A percentile compares a stretch with the other conserved stretches of the same genome.
These are phyloP conservation scores for Hyposmocoma kahamanoa DNA, from an alignment of 1,140 invertebrate species.

Conservation along the genomic window DNA sequence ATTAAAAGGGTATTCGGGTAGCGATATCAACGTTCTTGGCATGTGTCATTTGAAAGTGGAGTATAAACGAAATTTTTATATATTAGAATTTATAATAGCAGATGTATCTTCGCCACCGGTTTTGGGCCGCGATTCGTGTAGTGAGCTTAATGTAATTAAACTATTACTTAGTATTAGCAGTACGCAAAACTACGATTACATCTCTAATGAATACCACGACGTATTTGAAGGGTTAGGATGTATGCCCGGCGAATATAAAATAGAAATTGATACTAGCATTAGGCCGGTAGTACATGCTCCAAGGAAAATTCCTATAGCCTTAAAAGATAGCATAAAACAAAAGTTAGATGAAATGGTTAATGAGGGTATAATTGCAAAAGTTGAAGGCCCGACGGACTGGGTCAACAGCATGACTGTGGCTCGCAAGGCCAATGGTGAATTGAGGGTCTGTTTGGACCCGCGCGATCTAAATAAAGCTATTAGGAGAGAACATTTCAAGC, in stretches of 20 bases:
- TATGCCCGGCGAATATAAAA: conserved; percentile 8
- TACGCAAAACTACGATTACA: background rate
- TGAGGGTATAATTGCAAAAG: conserved; percentile 3
- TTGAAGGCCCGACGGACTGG: conserved; percentile 50
- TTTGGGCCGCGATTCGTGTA: conserved; percentile 4
- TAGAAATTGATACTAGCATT: conserved; percentile 1
- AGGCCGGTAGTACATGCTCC: conserved; percentile 9
- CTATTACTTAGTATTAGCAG: background rate
- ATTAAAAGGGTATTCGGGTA: conserved; percentile 6
- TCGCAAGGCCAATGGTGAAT: too few species aligned
- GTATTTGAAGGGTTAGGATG: conserved; percentile 9
- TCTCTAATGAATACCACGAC: conserved; percentile 2
- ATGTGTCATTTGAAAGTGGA: conserved; percentile 6
- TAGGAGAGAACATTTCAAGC: background rate
- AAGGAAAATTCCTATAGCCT: conserved; percentile 4
- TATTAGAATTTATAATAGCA: conserved; percentile 6
- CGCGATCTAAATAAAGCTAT: background rate
- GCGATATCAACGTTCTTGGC: conserved; percentile 2
- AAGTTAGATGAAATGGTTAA: conserved; percentile 5
- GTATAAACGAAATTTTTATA: conserved; percentile 2
- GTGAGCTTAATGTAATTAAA: conserved; percentile 5
- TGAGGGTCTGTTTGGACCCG: conserved; percentile 27
- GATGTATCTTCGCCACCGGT: conserved; percentile 5
- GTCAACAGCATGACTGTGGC: conserved; percentile 58
- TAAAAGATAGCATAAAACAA: conserved; percentile 5